phyloP scores from a whole-genome alignment of 2,888 invertebrate species.

The Amiota mariae region DNA sequence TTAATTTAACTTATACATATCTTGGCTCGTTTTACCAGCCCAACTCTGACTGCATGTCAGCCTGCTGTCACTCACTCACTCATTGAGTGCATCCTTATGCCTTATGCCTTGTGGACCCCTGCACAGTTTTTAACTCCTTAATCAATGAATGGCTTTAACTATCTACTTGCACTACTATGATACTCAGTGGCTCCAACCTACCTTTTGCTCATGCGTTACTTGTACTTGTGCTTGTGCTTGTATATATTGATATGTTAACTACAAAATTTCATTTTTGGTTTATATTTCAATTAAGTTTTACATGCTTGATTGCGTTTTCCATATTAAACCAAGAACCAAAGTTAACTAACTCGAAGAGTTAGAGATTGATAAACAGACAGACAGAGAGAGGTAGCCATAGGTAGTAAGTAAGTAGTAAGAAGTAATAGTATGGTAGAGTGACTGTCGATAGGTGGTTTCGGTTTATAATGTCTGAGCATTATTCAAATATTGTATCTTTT shows the following conservation, averaged over 20 bases:
- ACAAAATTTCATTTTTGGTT: conserved; percentile 58
- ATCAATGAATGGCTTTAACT: conserved; percentile 34
- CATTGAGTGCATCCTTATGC: not conserved
- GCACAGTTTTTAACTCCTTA: conserved; percentile 31
- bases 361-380: not conserved
- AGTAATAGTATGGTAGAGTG: too few relatives aligned
- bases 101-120: conserved; percentile 32
- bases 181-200: not conserved
- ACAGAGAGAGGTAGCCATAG: too few relatives aligned
- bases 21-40: conserved; percentile 25
- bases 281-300: conserved; percentile 65
- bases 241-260: conserved; percentile 59
- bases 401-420: too few relatives aligned
- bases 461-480: conserved; percentile 59
- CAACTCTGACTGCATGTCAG: conserved; percentile 36
- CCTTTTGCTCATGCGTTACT: not conserved
- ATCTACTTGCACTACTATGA: conserved; percentile 1
- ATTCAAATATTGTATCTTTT: conserved; percentile 48
- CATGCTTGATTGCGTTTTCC: conserved; percentile 64
- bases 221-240: conserved; percentile 15
- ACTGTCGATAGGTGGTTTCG: conserved; percentile 17
- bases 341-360: not conserved
- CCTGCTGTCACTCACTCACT: conserved; percentile 5
- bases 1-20: conserved; percentile 69
- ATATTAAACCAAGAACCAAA: not conserved